Percentiles rank a stretch among this genome's conserved stretches.
phyloP scores from a whole-genome alignment of 2,888 invertebrate species.

The Acleris cristana region DNA sequence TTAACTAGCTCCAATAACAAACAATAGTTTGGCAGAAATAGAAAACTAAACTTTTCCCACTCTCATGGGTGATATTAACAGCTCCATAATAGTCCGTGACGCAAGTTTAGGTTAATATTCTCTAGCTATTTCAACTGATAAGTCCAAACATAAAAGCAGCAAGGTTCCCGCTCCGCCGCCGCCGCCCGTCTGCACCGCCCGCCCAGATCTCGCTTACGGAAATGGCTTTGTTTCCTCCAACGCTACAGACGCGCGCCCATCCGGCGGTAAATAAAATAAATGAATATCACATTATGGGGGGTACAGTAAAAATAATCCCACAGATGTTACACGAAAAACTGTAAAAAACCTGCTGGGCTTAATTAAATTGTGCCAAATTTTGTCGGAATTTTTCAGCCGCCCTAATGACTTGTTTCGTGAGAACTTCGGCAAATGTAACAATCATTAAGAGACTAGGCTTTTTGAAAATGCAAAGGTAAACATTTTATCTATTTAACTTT shows the following conservation, averaged over 20 bases:
- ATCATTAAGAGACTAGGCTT: neutral
- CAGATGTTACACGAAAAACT: constrained; percentile 56
- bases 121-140: too few species aligned
- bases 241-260: constrained; percentile 59
- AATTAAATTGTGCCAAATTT: constrained; percentile 63
- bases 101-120: too few species aligned
- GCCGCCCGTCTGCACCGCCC: constrained; percentile 37
- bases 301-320: constrained; percentile 60
- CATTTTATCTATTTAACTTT: too few species aligned
- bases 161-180: neutral
- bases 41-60: too few species aligned
- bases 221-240: constrained; percentile 77
- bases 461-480: too few species aligned
- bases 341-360: constrained; percentile 51
- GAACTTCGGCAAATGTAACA: constrained; percentile 2
- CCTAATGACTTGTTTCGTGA: constrained; percentile 8
- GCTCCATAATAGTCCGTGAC: too few species aligned
- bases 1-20: too few species aligned
- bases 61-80: too few species aligned
- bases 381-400: neutral
- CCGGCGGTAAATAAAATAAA: constrained; percentile 75
- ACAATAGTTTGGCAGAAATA: too few species aligned
- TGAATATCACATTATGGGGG: constrained; percentile 67
- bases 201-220: constrained; percentile 61
- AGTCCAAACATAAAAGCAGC: too few species aligned